phyloP scores from a whole-genome alignment of 2,797 vertebrate genomes.

The Kryptopterus vitreolus region DNA sequence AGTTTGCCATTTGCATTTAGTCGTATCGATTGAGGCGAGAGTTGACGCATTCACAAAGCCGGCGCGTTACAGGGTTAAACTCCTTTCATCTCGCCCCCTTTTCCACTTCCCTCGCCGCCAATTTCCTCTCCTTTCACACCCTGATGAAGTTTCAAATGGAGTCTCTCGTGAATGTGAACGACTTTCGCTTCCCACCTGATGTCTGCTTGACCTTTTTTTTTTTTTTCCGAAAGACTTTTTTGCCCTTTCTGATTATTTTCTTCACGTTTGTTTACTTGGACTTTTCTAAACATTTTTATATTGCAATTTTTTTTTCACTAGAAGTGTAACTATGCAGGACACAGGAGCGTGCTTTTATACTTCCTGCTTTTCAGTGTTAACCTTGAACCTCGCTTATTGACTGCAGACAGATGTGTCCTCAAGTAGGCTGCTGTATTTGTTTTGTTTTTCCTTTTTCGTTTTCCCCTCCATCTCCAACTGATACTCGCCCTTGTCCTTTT shows the following conservation, averaged over 20 bases:
- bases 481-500: background rate
- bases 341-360: slow-evolving; percentile 1
- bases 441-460: slow-evolving; percentile 20
- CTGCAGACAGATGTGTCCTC: background rate
- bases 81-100: background rate
- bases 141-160: slow-evolving; percentile 47
- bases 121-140: slow-evolving; percentile 35
- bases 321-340: slow-evolving; percentile 6
- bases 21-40: background rate
- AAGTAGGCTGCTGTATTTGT: slow-evolving; percentile 16
- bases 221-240: slow-evolving; percentile 23
- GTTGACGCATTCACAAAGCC: background rate
- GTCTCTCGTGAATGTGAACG: slow-evolving; percentile 43
- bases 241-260: slow-evolving; percentile 12
- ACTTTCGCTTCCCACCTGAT: slow-evolving; percentile 42
- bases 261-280: slow-evolving; percentile 28
- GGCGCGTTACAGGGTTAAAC: slow-evolving; percentile 10
- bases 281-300: slow-evolving; percentile 31
- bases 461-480: background rate
- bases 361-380: slow-evolving; percentile 16
- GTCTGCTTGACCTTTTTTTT: slow-evolving; percentile 34
- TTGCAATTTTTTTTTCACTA: slow-evolving; percentile 17
- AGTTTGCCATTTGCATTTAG: slow-evolving; percentile 22
- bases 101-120: slow-evolving; percentile 22
- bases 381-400: slow-evolving; percentile 17